Base-by-base conservation (phyloP, 2,797 vertebrate genomes). In the Gallinago solitaria region DNA sequence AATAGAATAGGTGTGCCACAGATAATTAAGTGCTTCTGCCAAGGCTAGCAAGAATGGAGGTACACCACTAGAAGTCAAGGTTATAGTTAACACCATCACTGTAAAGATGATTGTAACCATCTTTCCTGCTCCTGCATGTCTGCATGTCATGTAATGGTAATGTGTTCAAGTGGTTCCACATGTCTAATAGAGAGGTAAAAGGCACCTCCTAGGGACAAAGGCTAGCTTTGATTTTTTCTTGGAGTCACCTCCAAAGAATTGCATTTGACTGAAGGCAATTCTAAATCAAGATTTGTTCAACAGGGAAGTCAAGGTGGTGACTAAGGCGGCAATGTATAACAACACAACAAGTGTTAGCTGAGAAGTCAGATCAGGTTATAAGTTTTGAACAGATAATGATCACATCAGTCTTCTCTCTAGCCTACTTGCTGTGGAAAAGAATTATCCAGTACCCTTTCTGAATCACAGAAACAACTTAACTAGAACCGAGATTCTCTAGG, bases 41-140 rank as follows among this genome's bases (percentile, higher is more conserved):
- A 81, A 2, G 53, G 20, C 28, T 27, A 73, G 12, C 9, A 57
- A 68, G 48, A 60, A 74, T 15, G 16, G 1, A 9, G 41, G 12
- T 35, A 25, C 0, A 4, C 11, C 33, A 35, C 35, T 2, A 7
- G 35, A 59, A 85, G 4, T 30, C 0, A 6, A 56, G 13, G 11
- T 13, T 59, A 18, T 35, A 56, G 20, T 20, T 75, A 67, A 21
- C 15, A 25, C 21, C 9, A 23, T 41, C 3, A 5, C 43, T 8
- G 2, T 21, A 33, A 64, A 37, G 54, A 13, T 10, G 37, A 41
- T 13, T 2, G 1, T 23, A 56, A 57, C 18, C 9, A 5, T 28
- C 43, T 89, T 70, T 59, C 63, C 19, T 87, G 41, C 12, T 73
- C 9, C 43, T 67, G 24, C 9, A 12, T 33, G 25, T 59, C 82